Percentiles rank a stretch among this genome's conserved stretches.
Evolutionary conservation across 2,888 invertebrate species (phyloP).

Genomic region (Allacma fusca): DNA sequence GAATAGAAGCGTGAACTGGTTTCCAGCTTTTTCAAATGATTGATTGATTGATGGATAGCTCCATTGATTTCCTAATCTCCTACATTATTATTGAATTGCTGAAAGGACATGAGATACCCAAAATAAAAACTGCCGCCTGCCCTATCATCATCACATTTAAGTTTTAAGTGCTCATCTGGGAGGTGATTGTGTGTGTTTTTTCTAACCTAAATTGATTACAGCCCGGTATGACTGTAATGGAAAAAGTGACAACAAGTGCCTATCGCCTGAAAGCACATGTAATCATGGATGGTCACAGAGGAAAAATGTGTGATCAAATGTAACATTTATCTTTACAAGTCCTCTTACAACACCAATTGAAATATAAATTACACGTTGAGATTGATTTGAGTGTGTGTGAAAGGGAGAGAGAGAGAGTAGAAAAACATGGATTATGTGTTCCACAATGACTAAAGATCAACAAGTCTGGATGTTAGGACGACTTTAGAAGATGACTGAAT

Average conservation of each 20-base stretch:
- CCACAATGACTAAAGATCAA: slow-evolving; percentile 11
- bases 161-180: slow-evolving; percentile 6
- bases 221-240: not conserved
- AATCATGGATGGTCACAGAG: not conserved
- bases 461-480: not conserved
- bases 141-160: not conserved
- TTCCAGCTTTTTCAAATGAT: slow-evolving; percentile 10
- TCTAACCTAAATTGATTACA: slow-evolving; percentile 32
- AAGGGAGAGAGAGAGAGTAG: slow-evolving; percentile 18
- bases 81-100: slow-evolving; percentile 9
- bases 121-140: slow-evolving; percentile 4
- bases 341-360: slow-evolving; percentile 27
- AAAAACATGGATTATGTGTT: slow-evolving; percentile 19
- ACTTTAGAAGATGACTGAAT: not conserved
- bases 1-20: slow-evolving; percentile 29
- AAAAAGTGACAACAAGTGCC: slow-evolving; percentile 27
- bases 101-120: not conserved
- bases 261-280: slow-evolving; percentile 19
- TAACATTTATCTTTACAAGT: slow-evolving; percentile 24
- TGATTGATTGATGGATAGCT: slow-evolving; percentile 32
- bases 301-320: slow-evolving; percentile 26
- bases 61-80: slow-evolving; percentile 22
- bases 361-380: not conserved
- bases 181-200: not conserved
- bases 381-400: slow-evolving; percentile 18